Evolutionary conservation across 2,888 invertebrate genomes (phyloP), one percentile per base, ranked within the genome.

Genomic region (Steinernema carpocapsae): DNA sequence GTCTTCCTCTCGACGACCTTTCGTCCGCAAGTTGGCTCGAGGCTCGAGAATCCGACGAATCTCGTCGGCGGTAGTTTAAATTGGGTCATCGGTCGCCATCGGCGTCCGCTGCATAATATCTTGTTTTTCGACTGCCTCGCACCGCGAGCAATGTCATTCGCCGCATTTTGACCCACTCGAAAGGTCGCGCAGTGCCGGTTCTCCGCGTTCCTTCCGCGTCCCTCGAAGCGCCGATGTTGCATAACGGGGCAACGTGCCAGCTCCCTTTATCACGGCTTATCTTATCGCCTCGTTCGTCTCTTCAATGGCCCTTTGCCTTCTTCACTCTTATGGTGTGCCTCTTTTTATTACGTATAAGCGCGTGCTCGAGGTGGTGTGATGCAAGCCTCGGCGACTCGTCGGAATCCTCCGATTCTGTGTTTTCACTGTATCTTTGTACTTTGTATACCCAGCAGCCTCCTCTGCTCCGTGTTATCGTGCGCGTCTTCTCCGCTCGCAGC

Each of bases 311-410:
- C 4, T 17, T 48, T 14, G 48, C 48, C 48, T 48, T 14, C 14
- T 48, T 24, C 24, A 7, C 22, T 22, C 4, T 17, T 26, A 32
- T 29, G 29, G 64, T 29, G 64, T 64, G 32, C 32, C 64, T 32
- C 64, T 64, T 64, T 56, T 64, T 64, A 64, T 64, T 64, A 64
- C 64, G 64, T 64, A 64, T 37, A 64, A 64, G 48, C 56, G 56
- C 56, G 56, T 22, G 32, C 64, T 17, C 37, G 32, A 19, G 64
- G 64, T 64, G 64, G 64, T 64, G 64, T 64, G 64, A 64, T 64
- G 64, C 32, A 32, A 26, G 19, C 51, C 43, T 43, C 48, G 48
- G 64, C 17, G 29, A 29, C 64, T 37, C 37, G 37, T 10, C 37
- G 37, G 37, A 37, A 37, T 37, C 37, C 37, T 37, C 37, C 37